Evolutionary conservation across 2,888 invertebrate genomes (phyloP).

Genomic region (Alloplasta piceator): DNA sequence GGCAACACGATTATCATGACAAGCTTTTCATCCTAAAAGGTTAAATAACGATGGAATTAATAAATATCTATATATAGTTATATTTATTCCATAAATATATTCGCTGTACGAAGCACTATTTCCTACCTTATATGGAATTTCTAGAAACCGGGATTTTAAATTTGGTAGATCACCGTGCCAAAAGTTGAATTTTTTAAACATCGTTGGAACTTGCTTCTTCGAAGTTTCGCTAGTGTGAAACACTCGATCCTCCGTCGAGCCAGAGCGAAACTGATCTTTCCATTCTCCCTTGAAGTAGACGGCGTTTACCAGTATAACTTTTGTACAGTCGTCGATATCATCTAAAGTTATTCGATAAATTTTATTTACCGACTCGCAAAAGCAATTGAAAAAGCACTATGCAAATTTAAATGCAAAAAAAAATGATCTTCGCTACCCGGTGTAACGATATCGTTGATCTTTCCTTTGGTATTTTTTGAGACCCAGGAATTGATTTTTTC

Average conservation of each 20-base stretch:
- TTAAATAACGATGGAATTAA: conserved; percentile 14
- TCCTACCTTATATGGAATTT: conserved; percentile 88
- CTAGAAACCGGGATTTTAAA: conserved; percentile 87
- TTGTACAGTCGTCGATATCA: conserved; percentile 85
- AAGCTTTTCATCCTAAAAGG: conserved; percentile 85
- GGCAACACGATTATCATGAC: conserved; percentile 92
- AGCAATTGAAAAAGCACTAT: conserved; percentile 1
- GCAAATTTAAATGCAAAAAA: not conserved
- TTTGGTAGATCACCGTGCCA: conserved; percentile 83
- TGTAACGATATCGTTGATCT: conserved; percentile 90
- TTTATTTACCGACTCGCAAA: no score
- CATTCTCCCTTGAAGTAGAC: conserved; percentile 94
- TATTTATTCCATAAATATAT: not conserved
- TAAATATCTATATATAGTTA: not conserved
- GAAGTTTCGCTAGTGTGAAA: conserved; percentile 86
- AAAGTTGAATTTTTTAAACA: conserved; percentile 86
- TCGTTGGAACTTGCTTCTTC: conserved; percentile 88
- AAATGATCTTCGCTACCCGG: conserved; percentile 77
- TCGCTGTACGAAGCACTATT: not conserved
- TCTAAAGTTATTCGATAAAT: conserved; percentile 76
- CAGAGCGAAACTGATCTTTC: conserved; percentile 87
- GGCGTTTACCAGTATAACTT: conserved; percentile 91
- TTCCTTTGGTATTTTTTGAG: conserved; percentile 90
- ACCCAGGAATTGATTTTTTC: conserved; percentile 92
- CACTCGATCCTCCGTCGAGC: conserved; percentile 79